Evolutionary conservation across 2,113 vertebrate species (phyloP), one percentile per base, ranked within the genome.

Genomic region (Nycticryphes semicollaris): DNA sequence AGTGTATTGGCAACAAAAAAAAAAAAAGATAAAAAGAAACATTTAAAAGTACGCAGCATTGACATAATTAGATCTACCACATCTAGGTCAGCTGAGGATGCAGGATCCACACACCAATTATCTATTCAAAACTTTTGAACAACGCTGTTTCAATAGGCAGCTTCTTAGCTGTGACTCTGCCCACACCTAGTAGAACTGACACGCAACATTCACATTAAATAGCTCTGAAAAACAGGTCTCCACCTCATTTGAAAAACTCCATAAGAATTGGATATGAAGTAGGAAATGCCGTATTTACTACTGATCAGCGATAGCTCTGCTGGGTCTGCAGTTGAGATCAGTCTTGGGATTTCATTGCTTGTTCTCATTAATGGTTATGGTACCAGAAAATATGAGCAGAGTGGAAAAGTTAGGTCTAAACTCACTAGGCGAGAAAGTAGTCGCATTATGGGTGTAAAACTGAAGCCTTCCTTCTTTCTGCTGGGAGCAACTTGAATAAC

Each of bases 81-180:
- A 96, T 84, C 84, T 94, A 96, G 89, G 94, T 92, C 92, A 96
- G 78, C 50, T 87, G 78, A 91, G 81, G 84, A 95, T 89, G 41
- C 74, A 62, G 66, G 62, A 95, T 82, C 95, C 85, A 86, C 69
- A 75, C 63, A 70, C 23, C 62, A 54, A 91, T 94, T 90, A 94
- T 86, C 95, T 95, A 94, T 95, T 95, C 87, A 97, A 92, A 95
- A 91, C 66, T 87, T 93, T 24, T 79, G 45, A 97, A 77, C 62
- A 70, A 70, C 47, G 19, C n/a, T 66, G 57, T 70, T 93, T 87
- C 3, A 0, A 89, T 62, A 75, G 87, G 87, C 79, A 95, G 50
- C 54, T 96, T 66, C 79, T 76, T 87, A 64, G 89, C 50, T 73
- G 39, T 77, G 67, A 50, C 41, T 59, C 28, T 77, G 90, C 47